Conservation (phyloP, 2,797 vertebrate species). For the Phoebastria nigripes region DNA sequence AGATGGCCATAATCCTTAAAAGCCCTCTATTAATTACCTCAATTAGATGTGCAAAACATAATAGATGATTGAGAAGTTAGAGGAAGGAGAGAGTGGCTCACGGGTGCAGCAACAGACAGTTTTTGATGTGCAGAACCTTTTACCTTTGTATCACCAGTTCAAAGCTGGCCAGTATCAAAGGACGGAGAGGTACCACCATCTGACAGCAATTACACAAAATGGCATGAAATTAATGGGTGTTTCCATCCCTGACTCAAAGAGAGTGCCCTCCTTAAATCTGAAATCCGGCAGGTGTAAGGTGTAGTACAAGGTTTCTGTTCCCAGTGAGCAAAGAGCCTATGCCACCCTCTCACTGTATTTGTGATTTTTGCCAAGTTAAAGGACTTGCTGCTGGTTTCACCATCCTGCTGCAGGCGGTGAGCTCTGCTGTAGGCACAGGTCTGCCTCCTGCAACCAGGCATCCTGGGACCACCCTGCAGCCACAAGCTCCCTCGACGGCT, state of each 20-base stretch:
- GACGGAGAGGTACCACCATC: background rate
- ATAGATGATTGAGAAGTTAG: background rate
- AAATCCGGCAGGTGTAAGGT: background rate
- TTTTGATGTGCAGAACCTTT: background rate
- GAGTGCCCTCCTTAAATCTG: background rate
- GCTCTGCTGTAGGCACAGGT: background rate
- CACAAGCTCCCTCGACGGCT: accelerated
- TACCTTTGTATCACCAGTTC: background rate
- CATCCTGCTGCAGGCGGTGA: background rate
- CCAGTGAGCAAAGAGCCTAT: background rate
- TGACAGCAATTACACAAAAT: background rate
- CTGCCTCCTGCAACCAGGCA: background rate
- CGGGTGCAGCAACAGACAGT: background rate
- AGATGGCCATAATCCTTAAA: background rate
- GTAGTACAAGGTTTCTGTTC: background rate
- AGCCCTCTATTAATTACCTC: background rate
- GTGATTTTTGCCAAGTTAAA: background rate
- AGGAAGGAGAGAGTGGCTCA: background rate
- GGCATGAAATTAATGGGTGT: background rate
- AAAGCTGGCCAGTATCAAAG: background rate
- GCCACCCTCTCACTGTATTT: accelerated
- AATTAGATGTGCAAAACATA: background rate
- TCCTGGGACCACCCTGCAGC: background rate
- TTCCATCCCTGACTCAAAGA: background rate
- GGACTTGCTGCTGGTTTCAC: background rate